These are phyloP conservation scores for Lonchura striata DNA, from an alignment of 2,113 vertebrate species.

Conservation along the genomic window DNA sequence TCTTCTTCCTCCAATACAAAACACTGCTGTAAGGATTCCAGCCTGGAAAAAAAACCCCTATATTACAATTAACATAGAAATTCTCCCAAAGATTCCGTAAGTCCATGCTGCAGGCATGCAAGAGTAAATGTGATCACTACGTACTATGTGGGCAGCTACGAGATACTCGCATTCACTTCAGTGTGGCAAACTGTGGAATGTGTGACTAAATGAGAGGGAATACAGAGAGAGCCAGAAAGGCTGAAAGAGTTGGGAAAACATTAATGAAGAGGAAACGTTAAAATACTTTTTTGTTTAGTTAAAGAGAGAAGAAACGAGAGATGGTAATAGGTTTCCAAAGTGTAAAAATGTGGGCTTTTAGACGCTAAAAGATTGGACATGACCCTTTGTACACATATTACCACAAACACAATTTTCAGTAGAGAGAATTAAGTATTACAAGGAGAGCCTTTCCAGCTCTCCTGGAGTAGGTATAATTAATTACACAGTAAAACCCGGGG, in stretches of 20 bases:
- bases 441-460: not conserved
- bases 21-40: not conserved
- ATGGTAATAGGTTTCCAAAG: not conserved
- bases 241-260: not conserved
- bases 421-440: not conserved
- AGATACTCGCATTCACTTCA: not conserved
- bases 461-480: not conserved
- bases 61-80: not conserved
- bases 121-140: not conserved
- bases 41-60: rapidly evolving
- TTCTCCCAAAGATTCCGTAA: not conserved
- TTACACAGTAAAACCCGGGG: not conserved
- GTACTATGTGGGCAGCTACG: rapidly evolving
- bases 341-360: not conserved
- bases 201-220: not conserved
- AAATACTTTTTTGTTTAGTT: not conserved
- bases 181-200: not conserved
- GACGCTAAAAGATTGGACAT: not conserved
- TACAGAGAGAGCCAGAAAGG: not conserved
- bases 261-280: not conserved
- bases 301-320: not conserved
- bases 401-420: rapidly evolving
- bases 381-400: not conserved
- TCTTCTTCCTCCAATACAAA: not conserved
- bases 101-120: not conserved